phyloP scores from a whole-genome alignment of 2,888 invertebrate species.

The Tricholauxania praeusta region DNA sequence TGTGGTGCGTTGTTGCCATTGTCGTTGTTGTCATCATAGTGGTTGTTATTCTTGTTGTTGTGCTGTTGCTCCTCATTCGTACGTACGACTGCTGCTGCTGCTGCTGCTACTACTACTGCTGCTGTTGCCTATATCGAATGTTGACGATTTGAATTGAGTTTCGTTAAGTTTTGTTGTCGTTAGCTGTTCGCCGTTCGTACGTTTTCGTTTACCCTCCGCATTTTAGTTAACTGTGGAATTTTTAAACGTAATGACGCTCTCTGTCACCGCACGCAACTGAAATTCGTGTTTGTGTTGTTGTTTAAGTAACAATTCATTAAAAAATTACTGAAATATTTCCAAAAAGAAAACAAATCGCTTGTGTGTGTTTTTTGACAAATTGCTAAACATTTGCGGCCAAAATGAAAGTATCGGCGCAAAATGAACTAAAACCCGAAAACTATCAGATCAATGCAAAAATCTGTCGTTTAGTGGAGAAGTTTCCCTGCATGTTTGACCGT shows the following conservation, averaged over 20 bases:
- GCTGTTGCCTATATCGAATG: slow-evolving; percentile 36
- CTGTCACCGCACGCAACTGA: background rate
- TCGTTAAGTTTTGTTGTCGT: slow-evolving; percentile 39
- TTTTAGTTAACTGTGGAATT: slow-evolving; percentile 32
- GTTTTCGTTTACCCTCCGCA: slow-evolving; percentile 17
- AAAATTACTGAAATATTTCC: slow-evolving; percentile 5
- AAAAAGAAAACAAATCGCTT: background rate
- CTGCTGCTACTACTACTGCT: slow-evolving; percentile 24
- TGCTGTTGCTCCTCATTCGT: slow-evolving; percentile 25
- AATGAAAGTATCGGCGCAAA: slow-evolving; percentile 26
- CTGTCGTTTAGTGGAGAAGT: slow-evolving; percentile 58
- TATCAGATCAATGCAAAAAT: slow-evolving; percentile 60
- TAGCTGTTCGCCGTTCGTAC: slow-evolving; percentile 2
- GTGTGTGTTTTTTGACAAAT: background rate
- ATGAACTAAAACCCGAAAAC: slow-evolving; percentile 54
- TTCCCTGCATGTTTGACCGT: slow-evolving; percentile 64
- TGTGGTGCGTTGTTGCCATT: slow-evolving; percentile 4
- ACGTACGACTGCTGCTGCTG: slow-evolving; percentile 28
- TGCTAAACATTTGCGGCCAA: background rate
- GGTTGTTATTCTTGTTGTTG: slow-evolving; percentile 28
- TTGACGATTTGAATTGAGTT: slow-evolving; percentile 22
- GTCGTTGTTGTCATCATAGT: background rate
- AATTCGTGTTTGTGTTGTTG: background rate
- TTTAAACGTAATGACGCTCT: slow-evolving; percentile 25
- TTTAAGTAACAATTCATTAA: background rate